Percentiles rank a stretch among this genome's conserved stretches.
These are phyloP conservation scores for Ricordea florida DNA, from an alignment of 92 coral and sea anemone species.

Conservation along the genomic window DNA sequence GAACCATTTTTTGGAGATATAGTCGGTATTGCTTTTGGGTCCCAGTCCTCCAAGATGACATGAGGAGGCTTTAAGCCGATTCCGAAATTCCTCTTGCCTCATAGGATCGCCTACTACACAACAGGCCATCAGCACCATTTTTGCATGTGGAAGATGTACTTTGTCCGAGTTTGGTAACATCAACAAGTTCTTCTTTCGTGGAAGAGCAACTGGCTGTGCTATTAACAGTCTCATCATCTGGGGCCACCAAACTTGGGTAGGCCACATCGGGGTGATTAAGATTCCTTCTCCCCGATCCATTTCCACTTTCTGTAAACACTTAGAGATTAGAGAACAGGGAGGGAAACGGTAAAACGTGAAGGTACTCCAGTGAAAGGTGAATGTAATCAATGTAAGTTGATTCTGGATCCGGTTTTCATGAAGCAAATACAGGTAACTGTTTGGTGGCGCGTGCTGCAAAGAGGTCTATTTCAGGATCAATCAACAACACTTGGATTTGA, in stretches of 20 bases:
- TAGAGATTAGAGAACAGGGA: slow-evolving; percentile 5
- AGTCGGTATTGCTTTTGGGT: slow-evolving; percentile 46
- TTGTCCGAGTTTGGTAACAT: neutral
- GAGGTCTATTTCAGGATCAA: slow-evolving; percentile 5
- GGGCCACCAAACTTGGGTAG: slow-evolving; percentile 59
- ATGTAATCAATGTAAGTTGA: neutral
- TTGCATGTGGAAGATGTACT: slow-evolving; percentile 13
- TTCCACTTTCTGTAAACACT: slow-evolving; percentile 10
- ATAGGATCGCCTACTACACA: slow-evolving; percentile 30
- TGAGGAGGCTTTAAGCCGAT: slow-evolving; percentile 44
- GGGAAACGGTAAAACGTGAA: neutral
- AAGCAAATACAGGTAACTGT: too few relatives aligned
- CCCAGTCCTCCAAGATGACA: slow-evolving; percentile 37
- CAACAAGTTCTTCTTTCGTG: neutral
- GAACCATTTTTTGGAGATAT: slow-evolving; percentile 41
- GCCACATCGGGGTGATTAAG: slow-evolving; percentile 44
- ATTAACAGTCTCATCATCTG: slow-evolving; percentile 17
- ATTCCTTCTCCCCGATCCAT: slow-evolving; percentile 28
- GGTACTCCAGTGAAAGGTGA: neutral
- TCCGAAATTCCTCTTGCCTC: slow-evolving; percentile 48
- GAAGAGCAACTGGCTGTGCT: slow-evolving; percentile 8
- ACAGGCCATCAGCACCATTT: slow-evolving; percentile 49
- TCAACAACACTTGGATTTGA: neutral
- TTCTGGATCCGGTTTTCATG: too few relatives aligned
- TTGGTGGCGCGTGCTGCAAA: neutral